phyloP scores from a whole-genome alignment of 92 coral and sea anemone species.

The Parazoanthus atlanticus region DNA sequence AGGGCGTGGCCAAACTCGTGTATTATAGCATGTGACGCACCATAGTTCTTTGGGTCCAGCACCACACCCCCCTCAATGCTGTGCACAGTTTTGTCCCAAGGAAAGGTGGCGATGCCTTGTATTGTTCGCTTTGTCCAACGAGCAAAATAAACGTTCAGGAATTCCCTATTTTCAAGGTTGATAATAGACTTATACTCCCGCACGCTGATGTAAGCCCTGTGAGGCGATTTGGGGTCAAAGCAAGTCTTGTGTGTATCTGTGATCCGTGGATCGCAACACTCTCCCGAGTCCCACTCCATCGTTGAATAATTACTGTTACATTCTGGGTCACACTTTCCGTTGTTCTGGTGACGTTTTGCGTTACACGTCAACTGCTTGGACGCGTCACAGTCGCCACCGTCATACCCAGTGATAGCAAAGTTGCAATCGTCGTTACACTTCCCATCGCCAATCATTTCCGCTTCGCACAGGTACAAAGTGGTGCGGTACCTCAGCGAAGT shows the following conservation, averaged over 20 bases:
- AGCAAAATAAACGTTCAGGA: slow-evolving; percentile 81
- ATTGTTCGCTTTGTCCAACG: slow-evolving; percentile 75
- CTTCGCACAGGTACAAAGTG: slow-evolving; percentile 75
- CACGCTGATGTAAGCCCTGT: slow-evolving; percentile 85
- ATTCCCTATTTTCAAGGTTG: slow-evolving; percentile 68
- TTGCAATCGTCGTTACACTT: slow-evolving; percentile 67
- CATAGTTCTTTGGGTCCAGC: slow-evolving; percentile 71
- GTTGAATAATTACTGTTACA: slow-evolving; percentile 68
- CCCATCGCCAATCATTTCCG: slow-evolving; percentile 74
- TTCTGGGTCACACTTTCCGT: slow-evolving; percentile 93
- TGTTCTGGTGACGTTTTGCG: slow-evolving; percentile 71
- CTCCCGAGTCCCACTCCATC: slow-evolving; percentile 83
- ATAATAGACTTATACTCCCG: slow-evolving; percentile 79
- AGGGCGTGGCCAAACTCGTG: slow-evolving; percentile 96
- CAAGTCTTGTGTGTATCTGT: slow-evolving; percentile 71
- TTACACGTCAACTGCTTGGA: slow-evolving; percentile 75
- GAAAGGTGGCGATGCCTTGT: slow-evolving; percentile 86
- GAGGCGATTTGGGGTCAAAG: slow-evolving; percentile 82
- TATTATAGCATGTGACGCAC: slow-evolving; percentile 73
- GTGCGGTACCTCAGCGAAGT: slow-evolving; percentile 81
- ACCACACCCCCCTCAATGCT: slow-evolving; percentile 79
- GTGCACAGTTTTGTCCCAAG: slow-evolving; percentile 92
- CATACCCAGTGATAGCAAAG: slow-evolving; percentile 78
- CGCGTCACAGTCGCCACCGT: slow-evolving; percentile 91
- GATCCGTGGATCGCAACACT: slow-evolving; percentile 77